Conservation (phyloP, 2,797 vertebrate genomes). For the Scarus forsteni region DNA sequence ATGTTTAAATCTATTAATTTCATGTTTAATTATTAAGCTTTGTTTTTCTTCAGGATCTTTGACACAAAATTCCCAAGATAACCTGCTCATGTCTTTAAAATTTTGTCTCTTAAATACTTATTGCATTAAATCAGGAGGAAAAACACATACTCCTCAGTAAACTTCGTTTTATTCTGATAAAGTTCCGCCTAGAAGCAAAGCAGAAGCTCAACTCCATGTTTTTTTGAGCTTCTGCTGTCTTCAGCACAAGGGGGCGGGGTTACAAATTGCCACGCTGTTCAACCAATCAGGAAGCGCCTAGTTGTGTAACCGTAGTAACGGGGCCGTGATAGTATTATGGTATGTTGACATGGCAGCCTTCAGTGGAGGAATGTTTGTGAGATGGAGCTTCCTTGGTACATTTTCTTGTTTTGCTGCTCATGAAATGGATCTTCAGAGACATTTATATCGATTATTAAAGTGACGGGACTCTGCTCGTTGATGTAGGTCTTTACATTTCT, state of each 20-base stretch:
- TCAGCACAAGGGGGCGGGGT: slow-evolving; percentile 39
- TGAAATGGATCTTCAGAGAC: neutral
- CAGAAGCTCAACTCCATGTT: neutral
- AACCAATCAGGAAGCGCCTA: slow-evolving; percentile 61
- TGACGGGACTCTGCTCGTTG: slow-evolving; percentile 2
- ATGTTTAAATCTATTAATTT: too few relatives aligned
- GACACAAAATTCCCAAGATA: too few relatives aligned
- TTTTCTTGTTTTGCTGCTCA: neutral
- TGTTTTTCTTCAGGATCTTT: too few relatives aligned
- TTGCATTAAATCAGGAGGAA: too few relatives aligned
- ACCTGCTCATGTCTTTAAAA: too few relatives aligned
- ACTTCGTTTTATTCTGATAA: neutral
- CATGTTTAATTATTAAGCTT: too few relatives aligned
- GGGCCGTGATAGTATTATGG: slow-evolving; percentile 60
- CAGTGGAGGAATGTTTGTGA: slow-evolving; percentile 11
- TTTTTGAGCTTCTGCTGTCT: neutral
- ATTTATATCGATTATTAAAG: neutral
- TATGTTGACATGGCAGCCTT: slow-evolving; percentile 62
- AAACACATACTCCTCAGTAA: too few relatives aligned
- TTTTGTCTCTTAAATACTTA: too few relatives aligned
- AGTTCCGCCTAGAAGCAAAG: neutral
- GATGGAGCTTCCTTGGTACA: neutral
- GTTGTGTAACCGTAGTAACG: slow-evolving; percentile 48
- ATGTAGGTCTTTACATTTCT: slow-evolving; percentile 13
- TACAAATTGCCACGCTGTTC: neutral